Conservation (phyloP, 2,888 invertebrate species). For the Alloplasta piceator region DNA sequence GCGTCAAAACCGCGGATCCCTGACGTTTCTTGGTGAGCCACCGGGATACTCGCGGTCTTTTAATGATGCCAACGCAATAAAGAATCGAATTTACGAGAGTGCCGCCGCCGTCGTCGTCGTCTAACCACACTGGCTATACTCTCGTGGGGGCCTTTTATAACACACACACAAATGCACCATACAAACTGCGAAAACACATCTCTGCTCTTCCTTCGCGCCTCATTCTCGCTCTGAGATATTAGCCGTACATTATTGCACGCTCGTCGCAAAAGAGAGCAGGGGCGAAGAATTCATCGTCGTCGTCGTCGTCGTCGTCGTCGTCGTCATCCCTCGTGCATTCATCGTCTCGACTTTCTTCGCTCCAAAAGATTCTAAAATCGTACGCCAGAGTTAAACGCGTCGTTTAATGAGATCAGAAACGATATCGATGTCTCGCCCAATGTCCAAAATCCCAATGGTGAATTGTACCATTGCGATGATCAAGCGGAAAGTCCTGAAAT, state of each 20-base stretch:
- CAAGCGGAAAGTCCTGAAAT: too few relatives aligned
- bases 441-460: too few relatives aligned
- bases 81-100: constrained; percentile 76
- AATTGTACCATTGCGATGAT: too few relatives aligned
- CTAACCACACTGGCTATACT: neutral
- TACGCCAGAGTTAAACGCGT: too few relatives aligned
- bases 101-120: constrained; percentile 18
- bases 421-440: too few relatives aligned
- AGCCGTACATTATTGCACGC: constrained; percentile 35
- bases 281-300: constrained; percentile 9
- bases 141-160: constrained; percentile 30
- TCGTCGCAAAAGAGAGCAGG: neutral
- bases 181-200: too few relatives aligned
- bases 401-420: too few relatives aligned
- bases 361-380: too few relatives aligned
- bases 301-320: neutral
- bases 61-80: constrained; percentile 74
- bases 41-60: constrained; percentile 52
- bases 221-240: constrained; percentile 50
- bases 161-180: neutral
- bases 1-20: neutral
- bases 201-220: constrained; percentile 27
- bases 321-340: neutral
- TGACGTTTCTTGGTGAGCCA: neutral
- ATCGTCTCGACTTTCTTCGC: neutral